Evolutionary conservation across 92 coral and sea anemone species (phyloP), one percentile per base, ranked within the genome.

Genomic region (Porites cylindrica): DNA sequence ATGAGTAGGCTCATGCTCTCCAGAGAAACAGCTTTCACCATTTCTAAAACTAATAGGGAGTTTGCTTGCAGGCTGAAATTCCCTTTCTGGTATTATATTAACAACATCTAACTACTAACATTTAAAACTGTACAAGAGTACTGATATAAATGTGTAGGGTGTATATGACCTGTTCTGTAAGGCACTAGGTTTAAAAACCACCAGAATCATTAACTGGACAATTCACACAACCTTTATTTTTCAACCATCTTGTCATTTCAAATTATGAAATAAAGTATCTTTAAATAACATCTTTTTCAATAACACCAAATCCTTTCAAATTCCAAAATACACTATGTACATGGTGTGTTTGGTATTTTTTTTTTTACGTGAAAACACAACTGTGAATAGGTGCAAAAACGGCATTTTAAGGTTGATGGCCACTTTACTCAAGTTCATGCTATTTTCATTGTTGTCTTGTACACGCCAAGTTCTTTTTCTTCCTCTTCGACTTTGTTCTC

Each of bases 221-320:
- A 54, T 79, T 64, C 54, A 38, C 24, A 10, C 58, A 79, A 63
- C 19, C 54, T 12, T 20, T 64, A 63, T 79, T 47, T 43, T 63
- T 26, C 32, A 61, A 78, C 70, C 70, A 51, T 78, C 23, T 32
- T 70, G 43, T 70, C 20, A 20, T 70, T 32, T 13, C 75, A 70
- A 38, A 70, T 32, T 70, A 70, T 26, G 7, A 12, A 70, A 26
- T 26, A 70, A 10, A 10, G 2, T 10, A 11, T 10, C 43, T 14
- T 70, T 70, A 70, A 70, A 70, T 70, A 70, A 13, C 20, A 13
- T 70, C 51, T 20, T 26, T 32, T 9, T 14, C 47, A 38, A 4
- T 23, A 79, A 66, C n/a, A 79, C 47, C 65, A 80, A 66, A 80
- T 66, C 65, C 75, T 80, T 66, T 67, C 18, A 67, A 66, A 66